Evolutionary conservation across 2,797 vertebrate species (phyloP).

Genomic region (Karalla daura): DNA sequence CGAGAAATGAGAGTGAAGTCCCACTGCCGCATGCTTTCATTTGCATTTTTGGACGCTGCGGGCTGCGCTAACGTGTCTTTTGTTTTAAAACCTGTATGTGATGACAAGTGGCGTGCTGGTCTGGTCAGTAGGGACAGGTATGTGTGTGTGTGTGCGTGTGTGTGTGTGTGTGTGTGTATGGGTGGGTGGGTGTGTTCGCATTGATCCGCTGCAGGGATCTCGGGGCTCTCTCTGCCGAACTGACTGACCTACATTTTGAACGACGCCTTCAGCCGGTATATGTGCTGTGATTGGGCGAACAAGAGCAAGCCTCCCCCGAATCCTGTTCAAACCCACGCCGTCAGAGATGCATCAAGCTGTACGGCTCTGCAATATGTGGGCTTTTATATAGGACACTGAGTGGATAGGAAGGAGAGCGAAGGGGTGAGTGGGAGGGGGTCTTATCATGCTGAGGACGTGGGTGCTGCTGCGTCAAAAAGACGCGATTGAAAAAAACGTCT

Average conservation of each 20-base stretch:
- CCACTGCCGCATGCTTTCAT: no score
- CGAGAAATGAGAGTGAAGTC: no score
- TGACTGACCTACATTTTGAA: constrained; percentile 77
- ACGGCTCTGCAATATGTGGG: constrained; percentile 44
- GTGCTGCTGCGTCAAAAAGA: neutral
- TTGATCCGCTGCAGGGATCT: constrained; percentile 70
- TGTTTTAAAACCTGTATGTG: constrained; percentile 48
- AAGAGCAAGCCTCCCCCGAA: constrained; percentile 53
- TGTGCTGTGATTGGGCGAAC: constrained; percentile 62
- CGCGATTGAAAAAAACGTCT: no score
- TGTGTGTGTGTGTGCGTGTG: constrained; percentile 21
- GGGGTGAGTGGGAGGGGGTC: no score
- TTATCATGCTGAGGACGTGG: neutral
- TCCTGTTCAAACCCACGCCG: constrained; percentile 41
- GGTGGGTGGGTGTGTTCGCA: constrained; percentile 62
- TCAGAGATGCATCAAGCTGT: constrained; percentile 43
- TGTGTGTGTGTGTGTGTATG: neutral
- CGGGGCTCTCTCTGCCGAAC: constrained; percentile 53
- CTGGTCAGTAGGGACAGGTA: constrained; percentile 38
- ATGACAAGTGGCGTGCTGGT: constrained; percentile 51
- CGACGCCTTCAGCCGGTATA: constrained; percentile 39
- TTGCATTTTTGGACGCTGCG: constrained; percentile 5
- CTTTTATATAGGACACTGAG: constrained; percentile 33
- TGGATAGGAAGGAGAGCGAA: no score
- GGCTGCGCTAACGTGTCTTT: constrained; percentile 24